Conservation (phyloP, 2,113 vertebrate species). For the Pachycephala philippinensis region DNA sequence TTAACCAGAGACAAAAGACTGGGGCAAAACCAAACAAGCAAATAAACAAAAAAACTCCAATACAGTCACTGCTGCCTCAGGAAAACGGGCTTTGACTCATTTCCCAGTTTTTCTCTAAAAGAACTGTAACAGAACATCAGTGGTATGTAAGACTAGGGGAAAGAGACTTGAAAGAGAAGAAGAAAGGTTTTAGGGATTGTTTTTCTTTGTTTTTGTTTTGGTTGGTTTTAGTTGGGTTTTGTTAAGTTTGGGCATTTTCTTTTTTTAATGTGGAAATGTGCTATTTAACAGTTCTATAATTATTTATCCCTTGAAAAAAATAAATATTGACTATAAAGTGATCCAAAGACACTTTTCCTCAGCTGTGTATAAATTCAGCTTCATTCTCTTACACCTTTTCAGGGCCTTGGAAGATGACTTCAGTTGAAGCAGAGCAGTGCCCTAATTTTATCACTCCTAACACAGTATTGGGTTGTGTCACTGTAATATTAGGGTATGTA, state of each 20-base stretch:
- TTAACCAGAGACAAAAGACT: neutral
- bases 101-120: neutral
- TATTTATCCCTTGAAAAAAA: neutral
- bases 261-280: neutral
- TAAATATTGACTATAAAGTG: neutral
- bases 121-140: neutral
- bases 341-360: neutral
- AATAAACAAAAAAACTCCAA: neutral
- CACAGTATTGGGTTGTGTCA: neutral
- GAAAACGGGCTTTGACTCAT: neutral
- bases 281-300: neutral
- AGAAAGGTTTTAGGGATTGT: neutral
- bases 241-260: neutral
- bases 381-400: neutral
- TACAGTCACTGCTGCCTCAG: neutral
- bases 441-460: neutral
- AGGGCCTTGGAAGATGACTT: neutral
- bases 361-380: neutral
- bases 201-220: neutral
- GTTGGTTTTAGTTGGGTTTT: neutral
- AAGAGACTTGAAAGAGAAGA: neutral
- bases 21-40: neutral
- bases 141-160: neutral
- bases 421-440: neutral
- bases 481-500: neutral